Base-by-base conservation (phyloP, 2,797 vertebrate species). In the Huso huso region DNA sequence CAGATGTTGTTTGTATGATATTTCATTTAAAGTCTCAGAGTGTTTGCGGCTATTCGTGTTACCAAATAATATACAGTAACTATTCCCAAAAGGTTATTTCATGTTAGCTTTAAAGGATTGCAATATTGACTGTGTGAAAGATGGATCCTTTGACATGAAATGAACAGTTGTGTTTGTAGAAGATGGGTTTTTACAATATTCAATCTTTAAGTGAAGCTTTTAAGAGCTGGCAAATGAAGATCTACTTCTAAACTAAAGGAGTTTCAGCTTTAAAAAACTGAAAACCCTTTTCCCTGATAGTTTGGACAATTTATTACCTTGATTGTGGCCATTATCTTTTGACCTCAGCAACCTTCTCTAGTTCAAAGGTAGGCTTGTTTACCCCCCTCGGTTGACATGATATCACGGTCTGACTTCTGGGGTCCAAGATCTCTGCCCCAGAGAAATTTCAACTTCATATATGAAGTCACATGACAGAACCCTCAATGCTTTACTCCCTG, bases 391-490 rank as follows among this genome's bases (percentile, higher is more conserved):
- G 62, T 52, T 49, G 50, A 48, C 62, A 50, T 68, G 62, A 64
- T 68, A 64, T 63, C 57, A 58, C 8, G 7, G 11, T 8, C 23
- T 60, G 62, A 69, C 62, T 62, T 48, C 48, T 51, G 12, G 18
- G 57, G 64, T 69, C 68, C 67, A 60, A 61, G 68, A 64, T 67
- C 15, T 37, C 11, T 7, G 62, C 68, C 67, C 64, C 23, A 55
- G 67, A 66, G 70, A 69, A 64, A 72, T 72, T 65, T 67, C 67
- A 61, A 55, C 61, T 69, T 66, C 61, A 61, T 67, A 63, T 64
- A 48, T 64, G 59, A 60, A 63, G 68, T 69, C 62, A 66, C 65
- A 62, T 49, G 65, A 61, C 61, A 61, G 64, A 53, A 48, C 61
- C 50, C 53, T 23, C 11, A 55, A 12, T 12, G 0, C 57, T 61